phyloP scores from a whole-genome alignment of 2,888 invertebrate species.

The Drosophila meridiana region DNA sequence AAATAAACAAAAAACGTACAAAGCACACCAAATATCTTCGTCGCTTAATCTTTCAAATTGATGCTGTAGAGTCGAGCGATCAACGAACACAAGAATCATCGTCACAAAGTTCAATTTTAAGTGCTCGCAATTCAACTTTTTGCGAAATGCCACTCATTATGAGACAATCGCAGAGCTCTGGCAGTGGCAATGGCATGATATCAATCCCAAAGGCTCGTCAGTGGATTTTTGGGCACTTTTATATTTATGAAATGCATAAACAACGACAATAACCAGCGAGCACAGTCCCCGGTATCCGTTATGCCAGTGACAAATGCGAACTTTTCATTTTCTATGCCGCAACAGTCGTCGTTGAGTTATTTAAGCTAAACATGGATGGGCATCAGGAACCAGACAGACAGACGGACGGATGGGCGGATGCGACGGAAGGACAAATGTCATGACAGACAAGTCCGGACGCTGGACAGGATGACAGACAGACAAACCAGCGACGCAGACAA shows the following conservation, averaged over 20 bases:
- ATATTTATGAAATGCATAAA: constrained; percentile 70
- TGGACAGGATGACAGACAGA: constrained; percentile 43
- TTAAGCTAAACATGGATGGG: constrained; percentile 66
- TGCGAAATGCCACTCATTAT: constrained; percentile 46
- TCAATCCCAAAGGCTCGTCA: constrained; percentile 56
- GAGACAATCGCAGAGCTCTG: constrained; percentile 15
- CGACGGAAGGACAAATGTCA: constrained; percentile 56
- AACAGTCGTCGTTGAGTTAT: constrained; percentile 62
- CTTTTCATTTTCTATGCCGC: constrained; percentile 62
- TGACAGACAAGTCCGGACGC: constrained; percentile 59
- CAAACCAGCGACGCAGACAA: constrained; percentile 47
- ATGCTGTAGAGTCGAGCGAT: constrained; percentile 22
- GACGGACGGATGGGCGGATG: constrained; percentile 1
- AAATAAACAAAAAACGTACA: not conserved
- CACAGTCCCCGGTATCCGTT: constrained; percentile 39
- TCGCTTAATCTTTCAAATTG: constrained; percentile 5
- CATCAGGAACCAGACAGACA: constrained; percentile 31
- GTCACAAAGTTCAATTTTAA: constrained; percentile 44
- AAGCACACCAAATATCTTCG: not conserved
- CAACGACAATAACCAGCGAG: constrained; percentile 46
- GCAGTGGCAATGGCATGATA: constrained; percentile 22
- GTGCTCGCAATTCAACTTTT: constrained; percentile 43
- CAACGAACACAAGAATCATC: constrained; percentile 13
- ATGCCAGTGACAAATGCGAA: constrained; percentile 61
- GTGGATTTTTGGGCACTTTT: constrained; percentile 63